Conservation (phyloP, 2,888 invertebrate genomes). For the Metacarcinus magister region DNA sequence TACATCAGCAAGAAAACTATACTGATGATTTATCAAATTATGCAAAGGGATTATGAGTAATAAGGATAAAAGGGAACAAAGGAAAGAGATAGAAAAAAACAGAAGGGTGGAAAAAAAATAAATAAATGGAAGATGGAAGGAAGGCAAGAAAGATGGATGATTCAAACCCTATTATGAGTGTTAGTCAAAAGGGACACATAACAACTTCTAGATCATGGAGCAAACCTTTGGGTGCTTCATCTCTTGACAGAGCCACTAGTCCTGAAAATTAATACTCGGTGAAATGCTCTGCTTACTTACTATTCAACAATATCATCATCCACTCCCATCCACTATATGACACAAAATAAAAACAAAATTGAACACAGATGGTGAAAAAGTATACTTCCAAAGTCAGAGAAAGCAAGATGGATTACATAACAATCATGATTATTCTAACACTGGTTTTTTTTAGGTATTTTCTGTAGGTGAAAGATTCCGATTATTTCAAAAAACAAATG, state of each 20-base stretch:
- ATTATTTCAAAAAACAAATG: not conserved
- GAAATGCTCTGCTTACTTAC: not conserved
- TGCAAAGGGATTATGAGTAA: not conserved
- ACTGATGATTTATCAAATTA: not conserved
- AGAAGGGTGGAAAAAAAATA: not conserved
- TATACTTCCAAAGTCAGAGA: not conserved
- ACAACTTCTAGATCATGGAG: not conserved
- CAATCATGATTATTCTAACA: not conserved
- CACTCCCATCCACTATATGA: not conserved
- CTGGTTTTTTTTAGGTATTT: not conserved
- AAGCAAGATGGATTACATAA: not conserved
- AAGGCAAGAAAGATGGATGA: not conserved
- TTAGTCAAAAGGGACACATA: conserved; percentile 45
- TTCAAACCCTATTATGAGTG: conserved; percentile 28
- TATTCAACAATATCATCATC: not conserved
- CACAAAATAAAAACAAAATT: not conserved
- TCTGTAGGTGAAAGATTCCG: not conserved
- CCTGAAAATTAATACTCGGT: conserved; percentile 73
- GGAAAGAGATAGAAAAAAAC: not conserved
- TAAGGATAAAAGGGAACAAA: not conserved
- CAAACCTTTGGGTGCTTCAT: conserved; percentile 73
- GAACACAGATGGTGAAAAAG: not conserved
- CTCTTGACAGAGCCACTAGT: conserved; percentile 73
- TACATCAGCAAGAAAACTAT: not conserved
- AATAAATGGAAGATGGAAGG: not conserved